Evolutionary conservation across 2,888 invertebrate species (phyloP), one percentile per base, ranked within the genome.

Genomic region (Drosophila paranaensis): DNA sequence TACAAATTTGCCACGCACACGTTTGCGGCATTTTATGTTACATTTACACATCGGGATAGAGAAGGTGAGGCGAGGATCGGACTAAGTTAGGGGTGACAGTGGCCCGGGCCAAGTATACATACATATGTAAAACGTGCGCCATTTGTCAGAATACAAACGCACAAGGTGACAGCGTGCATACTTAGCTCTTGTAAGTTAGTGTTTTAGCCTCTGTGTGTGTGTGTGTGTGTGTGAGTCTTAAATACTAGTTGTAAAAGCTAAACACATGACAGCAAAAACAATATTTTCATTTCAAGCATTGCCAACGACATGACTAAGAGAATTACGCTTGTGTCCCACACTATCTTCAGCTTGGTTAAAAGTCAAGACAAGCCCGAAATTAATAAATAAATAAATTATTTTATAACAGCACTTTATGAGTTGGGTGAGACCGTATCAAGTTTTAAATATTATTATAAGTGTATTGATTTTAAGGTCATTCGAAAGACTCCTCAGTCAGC

Each of bases 1-100:
- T 89, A 87, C 89, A 87, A 87, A 87, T 87, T 87, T 90, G 77
- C 90, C 89, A 89, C 84, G 86, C 86, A 86, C 89, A 88, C 85
- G 87, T 88, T 86, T 90, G 85, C 69, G 85, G 87, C 90, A 88
- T 88, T 90, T 90, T 88, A 75, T 86, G 87, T 80, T 82, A 88
- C 87, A 83, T 78, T 79, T 82, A 74, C 82, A 72, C 81, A 85
- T 62, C 62, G 54, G 30, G n/a, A 20, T 14, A 10, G 6, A 5
- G 20, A 0, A 6, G 33, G 0, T 33, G 0, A 20, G 27, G 14
- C 6, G 43, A 9, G 54, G n/a, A 25, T 14, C 0, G 39, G 39
- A 1, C 1, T 27, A n/a, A 53, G 53, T 9, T 39, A 55, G 48
- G 42, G 48, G 1, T 9, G 48, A 9, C 3, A 48, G 33, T 0